Evolutionary conservation across 2,113 vertebrate species (phyloP), one percentile per base, ranked within the genome.

Genomic region (Takifugu flavidus): DNA sequence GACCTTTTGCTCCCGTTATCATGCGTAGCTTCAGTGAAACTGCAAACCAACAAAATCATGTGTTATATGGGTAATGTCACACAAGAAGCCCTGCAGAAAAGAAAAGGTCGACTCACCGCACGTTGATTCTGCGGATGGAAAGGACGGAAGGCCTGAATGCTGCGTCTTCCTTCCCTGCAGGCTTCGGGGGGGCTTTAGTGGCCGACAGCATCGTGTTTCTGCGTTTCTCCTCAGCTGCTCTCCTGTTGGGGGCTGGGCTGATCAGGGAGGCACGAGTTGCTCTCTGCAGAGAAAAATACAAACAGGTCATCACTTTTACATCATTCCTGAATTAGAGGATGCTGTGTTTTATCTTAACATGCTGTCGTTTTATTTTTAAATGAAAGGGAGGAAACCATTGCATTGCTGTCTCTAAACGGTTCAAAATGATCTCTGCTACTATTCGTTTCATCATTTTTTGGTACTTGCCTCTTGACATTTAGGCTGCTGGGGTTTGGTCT

Each of bases 1-100:
- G 94, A 94, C 5, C 70, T 89, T 64, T 98, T 98, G 34, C 93
- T 80, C 58, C 94, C 94, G 8, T 96, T 98, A 67, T 96, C 93
- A 56, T 82, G 83, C 13, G 94, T 95, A n/a, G 92, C 80, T 61
- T 93, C 90, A 0, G 94, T 93, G 79, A 99, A 99, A 69, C 97
- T 99, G 68, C 34, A 52, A 1, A 25, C 13, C 2, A 56, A n/a
- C 45, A n/a, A 13, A 6, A 47, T 3, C 45, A n/a, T 2, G 45
- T 47, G 45, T 13, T 45, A 1, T 4, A 4, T 4, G 29, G 29
- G 2, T 4, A 31, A 31, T 31, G 4, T 39, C 34, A 39, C 11
- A 10, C 34, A 10, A 10, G 34, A 2, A 34, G 31, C 31, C 31
- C 8, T 7, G 31, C 5, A 13, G 7, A 4, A 53, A 2, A 1